phyloP scores from a whole-genome alignment of 2,113 vertebrate species.

The Corythaeola cristata region DNA sequence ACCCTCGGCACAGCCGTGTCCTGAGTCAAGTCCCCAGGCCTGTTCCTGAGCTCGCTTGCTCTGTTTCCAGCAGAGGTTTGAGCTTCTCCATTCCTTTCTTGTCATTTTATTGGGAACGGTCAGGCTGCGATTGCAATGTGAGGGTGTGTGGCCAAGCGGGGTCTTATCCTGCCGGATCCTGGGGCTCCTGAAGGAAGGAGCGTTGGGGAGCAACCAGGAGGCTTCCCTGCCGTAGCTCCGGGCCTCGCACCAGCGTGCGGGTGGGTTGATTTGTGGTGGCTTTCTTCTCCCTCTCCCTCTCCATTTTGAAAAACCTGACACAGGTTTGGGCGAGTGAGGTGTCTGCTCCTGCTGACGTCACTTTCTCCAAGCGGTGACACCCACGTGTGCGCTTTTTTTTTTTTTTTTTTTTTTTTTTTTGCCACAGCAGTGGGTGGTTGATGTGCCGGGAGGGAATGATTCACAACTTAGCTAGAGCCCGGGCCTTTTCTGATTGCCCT shows the following conservation, averaged over 20 bases:
- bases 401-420: not conserved
- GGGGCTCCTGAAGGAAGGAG: not conserved
- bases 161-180: fast-evolving
- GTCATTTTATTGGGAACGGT: not conserved
- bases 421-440: not conserved
- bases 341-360: not conserved
- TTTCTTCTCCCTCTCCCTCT: not conserved
- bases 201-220: not conserved
- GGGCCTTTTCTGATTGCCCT: not conserved
- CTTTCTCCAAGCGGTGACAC: not conserved
- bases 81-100: not conserved
- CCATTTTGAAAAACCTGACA: not conserved
- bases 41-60: not conserved
- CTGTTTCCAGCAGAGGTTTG: not conserved
- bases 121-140: not conserved
- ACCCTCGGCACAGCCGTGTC: not conserved
- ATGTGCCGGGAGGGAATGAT: constrained; percentile 38
- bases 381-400: not conserved
- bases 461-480: constrained; percentile 2
- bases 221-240: not conserved
- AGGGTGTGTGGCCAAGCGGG: fast-evolving
- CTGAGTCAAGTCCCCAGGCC: not conserved
- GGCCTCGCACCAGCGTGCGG: fast-evolving
- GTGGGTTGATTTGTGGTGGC: not conserved
- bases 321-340: not conserved